Conservation (phyloP, 2,888 invertebrate species). For the Drosophila paramelanica region DNA sequence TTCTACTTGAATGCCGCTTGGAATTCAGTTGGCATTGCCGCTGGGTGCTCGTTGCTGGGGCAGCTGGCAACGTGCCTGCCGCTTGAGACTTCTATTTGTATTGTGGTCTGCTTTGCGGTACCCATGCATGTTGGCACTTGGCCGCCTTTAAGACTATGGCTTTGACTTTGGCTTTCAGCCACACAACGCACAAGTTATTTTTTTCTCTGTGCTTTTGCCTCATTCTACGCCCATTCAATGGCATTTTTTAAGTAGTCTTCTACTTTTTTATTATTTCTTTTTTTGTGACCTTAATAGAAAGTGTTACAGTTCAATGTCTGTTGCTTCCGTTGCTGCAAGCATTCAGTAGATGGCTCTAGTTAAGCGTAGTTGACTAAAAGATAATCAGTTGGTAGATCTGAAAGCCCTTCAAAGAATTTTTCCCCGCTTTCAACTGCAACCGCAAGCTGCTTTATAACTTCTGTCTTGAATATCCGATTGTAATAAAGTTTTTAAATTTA, state of each 20-base stretch:
- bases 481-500: background rate
- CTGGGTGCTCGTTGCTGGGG: conserved; percentile 16
- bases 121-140: conserved; percentile 77
- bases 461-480: background rate
- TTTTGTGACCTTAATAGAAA: conserved; percentile 73
- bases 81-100: conserved; percentile 42
- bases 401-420: background rate
- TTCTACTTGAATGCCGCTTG: conserved; percentile 30
- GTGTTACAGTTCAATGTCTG: conserved; percentile 82
- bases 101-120: conserved; percentile 54
- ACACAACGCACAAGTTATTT: conserved; percentile 53
- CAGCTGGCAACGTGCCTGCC: conserved; percentile 33
- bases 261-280: conserved; percentile 35
- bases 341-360: conserved; percentile 7
- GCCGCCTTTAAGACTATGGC: conserved; percentile 62
- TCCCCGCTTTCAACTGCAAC: background rate
- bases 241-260: conserved; percentile 61
- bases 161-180: conserved; percentile 46
- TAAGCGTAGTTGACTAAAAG: background rate
- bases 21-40: conserved; percentile 45
- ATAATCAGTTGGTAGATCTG: conserved; percentile 7
- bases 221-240: conserved; percentile 73
- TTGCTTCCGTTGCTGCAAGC: conserved; percentile 45
- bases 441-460: background rate
- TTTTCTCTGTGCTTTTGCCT: conserved; percentile 41